Evolutionary conservation across 2,888 invertebrate species (phyloP).

Genomic region (Eupithecia dodoneata): DNA sequence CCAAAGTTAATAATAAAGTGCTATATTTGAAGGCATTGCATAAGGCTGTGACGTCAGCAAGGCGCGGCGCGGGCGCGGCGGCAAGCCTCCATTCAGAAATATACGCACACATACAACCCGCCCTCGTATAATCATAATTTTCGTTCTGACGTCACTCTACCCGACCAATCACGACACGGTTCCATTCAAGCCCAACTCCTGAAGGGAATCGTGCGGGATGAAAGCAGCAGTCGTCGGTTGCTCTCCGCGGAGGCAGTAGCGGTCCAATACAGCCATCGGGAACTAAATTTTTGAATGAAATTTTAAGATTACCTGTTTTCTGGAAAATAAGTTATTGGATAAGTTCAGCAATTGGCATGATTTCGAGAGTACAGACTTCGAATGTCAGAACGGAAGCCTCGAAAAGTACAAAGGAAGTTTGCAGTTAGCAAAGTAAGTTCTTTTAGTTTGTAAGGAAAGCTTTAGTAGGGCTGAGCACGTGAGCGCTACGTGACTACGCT

Average conservation of each 20-base stretch:
- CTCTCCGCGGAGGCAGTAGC: constrained; percentile 62
- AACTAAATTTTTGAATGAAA: constrained; percentile 20
- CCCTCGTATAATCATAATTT: constrained; percentile 84
- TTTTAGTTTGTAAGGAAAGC: constrained; percentile 12
- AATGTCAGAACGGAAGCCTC: constrained; percentile 34
- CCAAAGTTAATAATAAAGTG: constrained; percentile 66
- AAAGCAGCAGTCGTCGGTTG: constrained; percentile 76
- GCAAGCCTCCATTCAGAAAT: constrained; percentile 70
- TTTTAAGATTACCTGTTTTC: constrained; percentile 22
- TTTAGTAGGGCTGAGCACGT: constrained; percentile 54
- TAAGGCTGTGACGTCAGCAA: constrained; percentile 75
- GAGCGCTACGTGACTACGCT: constrained; percentile 68
- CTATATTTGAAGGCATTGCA: constrained; percentile 71
- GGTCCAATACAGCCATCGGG: constrained; percentile 32
- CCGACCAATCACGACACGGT: constrained; percentile 85
- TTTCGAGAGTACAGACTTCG: constrained; percentile 13
- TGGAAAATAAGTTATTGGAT: constrained; percentile 31
- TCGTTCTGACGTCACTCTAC: constrained; percentile 88
- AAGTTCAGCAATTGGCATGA: constrained; percentile 27
- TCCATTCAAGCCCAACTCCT: constrained; percentile 88
- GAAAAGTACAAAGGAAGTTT: constrained; percentile 34
- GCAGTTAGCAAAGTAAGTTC: constrained; percentile 9
- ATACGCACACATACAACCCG: constrained; percentile 61
- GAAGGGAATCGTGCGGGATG: constrained; percentile 79
- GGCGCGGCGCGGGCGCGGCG: constrained; percentile 78